Evolutionary conservation across 1,140 invertebrate genomes (phyloP).

Genomic region (Aphelinus certus): DNA sequence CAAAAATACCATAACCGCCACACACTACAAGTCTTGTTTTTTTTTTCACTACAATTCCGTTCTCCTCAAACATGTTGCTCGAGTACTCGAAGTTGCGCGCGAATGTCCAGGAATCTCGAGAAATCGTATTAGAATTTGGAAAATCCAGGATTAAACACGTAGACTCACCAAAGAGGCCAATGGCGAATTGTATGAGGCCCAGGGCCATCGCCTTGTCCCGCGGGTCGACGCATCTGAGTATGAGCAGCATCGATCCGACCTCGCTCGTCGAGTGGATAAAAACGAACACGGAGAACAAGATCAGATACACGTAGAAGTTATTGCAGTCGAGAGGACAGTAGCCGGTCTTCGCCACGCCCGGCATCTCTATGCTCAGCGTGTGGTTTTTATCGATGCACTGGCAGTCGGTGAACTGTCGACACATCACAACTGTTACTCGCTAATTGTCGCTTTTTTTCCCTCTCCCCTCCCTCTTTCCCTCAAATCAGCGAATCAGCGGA

Average conservation of each 20-base stretch:
- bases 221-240: constrained; percentile 89
- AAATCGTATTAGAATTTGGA: no score
- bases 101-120: no score
- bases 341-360: constrained; percentile 70
- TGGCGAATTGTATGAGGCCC: constrained; percentile 92
- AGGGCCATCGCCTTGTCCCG: constrained; percentile 94
- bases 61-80: no score
- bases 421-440: constrained; percentile 23
- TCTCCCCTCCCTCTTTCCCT: background rate
- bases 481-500: background rate
- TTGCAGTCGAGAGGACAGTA: constrained; percentile 82
- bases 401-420: constrained; percentile 77
- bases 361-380: constrained; percentile 49
- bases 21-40: no score
- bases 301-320: constrained; percentile 84
- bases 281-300: constrained; percentile 87
- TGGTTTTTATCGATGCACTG: constrained; percentile 72
- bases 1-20: no score
- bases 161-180: constrained; percentile 84
- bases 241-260: constrained; percentile 89
- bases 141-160: no score
- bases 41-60: no score
- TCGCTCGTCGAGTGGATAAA: constrained; percentile 92
- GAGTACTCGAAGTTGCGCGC: no score
- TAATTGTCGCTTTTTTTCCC: constrained; percentile 24